Conservation (phyloP, 2,113 vertebrate species). For the Pituophis catenifer region DNA sequence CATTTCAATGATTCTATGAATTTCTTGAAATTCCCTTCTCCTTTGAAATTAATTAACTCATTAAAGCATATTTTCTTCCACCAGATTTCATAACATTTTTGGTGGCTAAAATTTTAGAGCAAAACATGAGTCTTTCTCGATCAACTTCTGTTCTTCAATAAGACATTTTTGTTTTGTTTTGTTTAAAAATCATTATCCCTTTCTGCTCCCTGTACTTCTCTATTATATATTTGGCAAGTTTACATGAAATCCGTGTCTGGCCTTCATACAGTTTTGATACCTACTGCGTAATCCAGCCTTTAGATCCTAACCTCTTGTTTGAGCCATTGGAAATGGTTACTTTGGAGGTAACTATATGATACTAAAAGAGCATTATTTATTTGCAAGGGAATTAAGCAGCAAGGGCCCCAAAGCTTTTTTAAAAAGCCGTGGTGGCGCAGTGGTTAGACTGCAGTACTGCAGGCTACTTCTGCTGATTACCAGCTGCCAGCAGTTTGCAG, state of each 20-base stretch:
- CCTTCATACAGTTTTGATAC: background rate
- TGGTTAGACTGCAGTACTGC: no score
- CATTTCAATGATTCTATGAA: background rate
- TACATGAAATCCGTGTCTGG: slow-evolving; percentile 3
- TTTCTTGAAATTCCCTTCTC: background rate
- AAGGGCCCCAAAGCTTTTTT: background rate
- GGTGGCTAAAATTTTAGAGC: background rate
- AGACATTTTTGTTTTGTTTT: background rate
- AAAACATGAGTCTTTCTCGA: background rate
- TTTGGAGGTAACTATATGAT: slow-evolving; percentile 12
- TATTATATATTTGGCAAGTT: slow-evolving; percentile 10
- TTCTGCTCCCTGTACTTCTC: background rate
- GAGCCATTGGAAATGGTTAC: slow-evolving; percentile 22
- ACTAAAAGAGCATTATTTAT: slow-evolving; percentile 9
- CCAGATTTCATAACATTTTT: background rate
- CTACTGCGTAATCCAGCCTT: slow-evolving; percentile 17
- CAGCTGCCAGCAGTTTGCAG: no score
- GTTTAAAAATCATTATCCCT: background rate
- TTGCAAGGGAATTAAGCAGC: slow-evolving; percentile 7
- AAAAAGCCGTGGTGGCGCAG: background rate
- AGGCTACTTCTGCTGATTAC: no score
- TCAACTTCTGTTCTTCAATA: background rate
- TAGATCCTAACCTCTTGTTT: slow-evolving; percentile 10
- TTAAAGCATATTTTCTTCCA: background rate
- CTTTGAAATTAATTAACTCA: background rate